These are phyloP conservation scores for Berghia stephanieae DNA, from an alignment of 1,140 invertebrate genomes.

Conservation along the genomic window DNA sequence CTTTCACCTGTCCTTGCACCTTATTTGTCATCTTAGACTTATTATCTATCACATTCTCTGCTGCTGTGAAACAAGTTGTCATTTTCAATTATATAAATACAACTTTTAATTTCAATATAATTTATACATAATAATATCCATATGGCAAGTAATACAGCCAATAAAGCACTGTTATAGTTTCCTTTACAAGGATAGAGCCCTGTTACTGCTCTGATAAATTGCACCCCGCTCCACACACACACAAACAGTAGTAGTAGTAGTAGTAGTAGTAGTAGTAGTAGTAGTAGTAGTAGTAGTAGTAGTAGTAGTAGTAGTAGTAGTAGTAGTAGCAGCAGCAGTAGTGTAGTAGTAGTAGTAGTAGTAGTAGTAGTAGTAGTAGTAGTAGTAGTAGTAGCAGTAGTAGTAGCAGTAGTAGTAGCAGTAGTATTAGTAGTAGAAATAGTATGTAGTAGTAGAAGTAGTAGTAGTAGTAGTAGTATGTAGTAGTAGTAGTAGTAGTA, in stretches of 20 bases:
- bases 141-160: background rate
- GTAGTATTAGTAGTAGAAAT: no score
- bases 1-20: no score
- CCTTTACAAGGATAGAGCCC: background rate
- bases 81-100: background rate
- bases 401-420: background rate
- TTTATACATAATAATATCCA: background rate
- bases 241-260: constrained; percentile 12
- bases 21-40: no score
- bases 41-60: no score
- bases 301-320: constrained; percentile 24
- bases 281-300: constrained; percentile 22
- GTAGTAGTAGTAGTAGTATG: no score
- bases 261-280: constrained; percentile 12
- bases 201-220: no score
- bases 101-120: background rate
- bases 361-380: background rate
- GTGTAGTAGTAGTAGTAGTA: constrained; percentile 10
- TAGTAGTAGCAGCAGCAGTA: constrained; percentile 9
- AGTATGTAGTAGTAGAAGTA: no score
- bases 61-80: no score
- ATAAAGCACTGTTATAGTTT: background rate
- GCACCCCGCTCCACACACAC: background rate
- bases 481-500: no score
- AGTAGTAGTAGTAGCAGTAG: background rate